phyloP scores from a whole-genome alignment of 2,797 vertebrate species.

The Hephaestus fuliginosus region DNA sequence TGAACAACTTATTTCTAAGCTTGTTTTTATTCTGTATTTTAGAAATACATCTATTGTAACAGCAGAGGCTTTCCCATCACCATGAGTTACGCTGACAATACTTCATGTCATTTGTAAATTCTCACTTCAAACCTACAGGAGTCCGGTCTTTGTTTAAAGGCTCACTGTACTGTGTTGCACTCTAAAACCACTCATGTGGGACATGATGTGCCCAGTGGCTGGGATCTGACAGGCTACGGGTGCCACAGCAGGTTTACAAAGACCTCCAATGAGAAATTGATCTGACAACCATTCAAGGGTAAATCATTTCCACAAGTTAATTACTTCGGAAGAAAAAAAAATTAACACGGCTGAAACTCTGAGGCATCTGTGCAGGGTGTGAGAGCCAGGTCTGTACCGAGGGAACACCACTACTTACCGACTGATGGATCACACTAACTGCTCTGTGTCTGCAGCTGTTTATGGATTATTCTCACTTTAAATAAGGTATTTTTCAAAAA shows the following conservation, averaged over 20 bases:
- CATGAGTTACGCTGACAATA: neutral
- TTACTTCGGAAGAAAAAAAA: slow-evolving; percentile 72
- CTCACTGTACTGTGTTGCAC: slow-evolving; percentile 49
- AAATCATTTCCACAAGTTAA: slow-evolving; percentile 85
- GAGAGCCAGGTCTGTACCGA: slow-evolving; percentile 52
- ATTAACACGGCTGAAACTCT: slow-evolving; percentile 53
- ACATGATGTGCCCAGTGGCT: slow-evolving; percentile 70
- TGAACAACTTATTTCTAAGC: neutral
- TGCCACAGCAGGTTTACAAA: slow-evolving; percentile 75
- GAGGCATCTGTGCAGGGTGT: slow-evolving; percentile 59
- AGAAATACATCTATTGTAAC: neutral
- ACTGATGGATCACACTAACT: slow-evolving; percentile 47
- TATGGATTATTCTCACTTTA: slow-evolving; percentile 24
- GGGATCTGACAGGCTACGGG: slow-evolving; percentile 71
- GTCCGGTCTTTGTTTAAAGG: slow-evolving; percentile 55
- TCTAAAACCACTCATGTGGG: slow-evolving; percentile 60
- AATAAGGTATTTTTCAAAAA: neutral
- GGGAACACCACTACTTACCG: slow-evolving; percentile 46
- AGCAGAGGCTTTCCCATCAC: neutral
- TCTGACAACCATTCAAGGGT: slow-evolving; percentile 84
- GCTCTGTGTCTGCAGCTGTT: slow-evolving; percentile 19
- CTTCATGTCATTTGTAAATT: slow-evolving; percentile 20
- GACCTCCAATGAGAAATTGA: slow-evolving; percentile 83
- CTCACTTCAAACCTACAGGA: slow-evolving; percentile 24
- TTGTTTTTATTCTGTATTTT: neutral